phyloP scores from a whole-genome alignment of 2,888 invertebrate species.

The Nipponacmea schrenckii region DNA sequence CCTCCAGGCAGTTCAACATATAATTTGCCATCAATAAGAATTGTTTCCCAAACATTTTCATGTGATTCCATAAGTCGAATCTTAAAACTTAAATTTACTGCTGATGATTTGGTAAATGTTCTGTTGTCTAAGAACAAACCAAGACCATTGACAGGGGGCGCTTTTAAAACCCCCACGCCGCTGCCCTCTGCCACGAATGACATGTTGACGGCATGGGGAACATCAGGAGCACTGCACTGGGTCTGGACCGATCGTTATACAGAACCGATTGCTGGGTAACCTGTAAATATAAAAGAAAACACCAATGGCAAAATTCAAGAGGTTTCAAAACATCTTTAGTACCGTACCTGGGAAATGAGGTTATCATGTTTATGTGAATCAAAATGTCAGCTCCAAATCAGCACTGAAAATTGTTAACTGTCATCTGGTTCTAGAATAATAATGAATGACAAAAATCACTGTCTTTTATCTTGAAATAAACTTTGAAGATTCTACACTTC shows the following conservation, averaged over 20 bases:
- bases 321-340: too few relatives aligned
- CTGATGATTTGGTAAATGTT: conserved; percentile 22
- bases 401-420: too few relatives aligned
- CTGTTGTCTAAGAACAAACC: conserved; percentile 48
- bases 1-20: conserved; percentile 90
- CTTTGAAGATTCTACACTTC: too few relatives aligned
- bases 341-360: too few relatives aligned
- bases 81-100: conserved; percentile 69
- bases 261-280: conserved; percentile 68
- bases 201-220: conserved; percentile 83
- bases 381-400: too few relatives aligned
- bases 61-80: conserved; percentile 83
- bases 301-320: too few relatives aligned
- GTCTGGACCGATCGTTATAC: conserved; percentile 94
- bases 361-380: too few relatives aligned
- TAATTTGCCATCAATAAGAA: conserved; percentile 79
- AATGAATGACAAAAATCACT: too few relatives aligned
- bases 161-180: conserved; percentile 78
- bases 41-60: conserved; percentile 86
- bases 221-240: conserved; percentile 99
- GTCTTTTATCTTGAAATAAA: too few relatives aligned
- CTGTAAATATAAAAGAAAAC: conserved; percentile 44
- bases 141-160: conserved; percentile 74
- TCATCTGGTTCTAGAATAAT: too few relatives aligned
- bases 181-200: conserved; percentile 76